Base-by-base conservation (phyloP, 2,888 invertebrate genomes). In the Gnatocerus cornutus region DNA sequence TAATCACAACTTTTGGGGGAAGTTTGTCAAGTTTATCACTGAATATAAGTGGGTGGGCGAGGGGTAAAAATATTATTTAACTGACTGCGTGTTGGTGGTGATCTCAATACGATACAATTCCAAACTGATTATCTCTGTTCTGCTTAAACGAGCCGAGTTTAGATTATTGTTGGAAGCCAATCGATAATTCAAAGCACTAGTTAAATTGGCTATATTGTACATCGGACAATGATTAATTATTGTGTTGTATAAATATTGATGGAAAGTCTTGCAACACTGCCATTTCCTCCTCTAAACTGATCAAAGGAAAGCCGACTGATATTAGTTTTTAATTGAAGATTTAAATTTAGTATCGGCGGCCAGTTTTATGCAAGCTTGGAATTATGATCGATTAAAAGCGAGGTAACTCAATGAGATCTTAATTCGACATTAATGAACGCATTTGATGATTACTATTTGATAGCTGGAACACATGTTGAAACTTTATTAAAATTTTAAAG, bases 101-200 rank as follows among this genome's bases (percentile, higher is more conserved):
- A 55, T 43, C 62, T 62, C 48, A 62, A 21, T 16, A 62, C 43
- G 55, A 53, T 53, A 64, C 55, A 53, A 64, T 64, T 53, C 45
- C 27, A 43, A 53, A 30, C 45, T 64, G 64, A 64, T 64, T 64
- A 64, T 64, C 64, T 45, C 45, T 64, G 64, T 53, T 64, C 30
- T 53, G 64, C 53, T 64, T 53, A 64, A 64, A 64, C 53, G 64
- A 53, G 53, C 64, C 37, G 64, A 64, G 53, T 55, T 64, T 64
- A 64, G 64, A 64, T 64, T 64, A 64, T 64, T 64, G 64, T 53
- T 62, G 45, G 27, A 13, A 41, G 16, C 53, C 64, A 52, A 64
- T 64, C 64, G 45, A 64, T 64, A 64, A 53, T 53, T 55, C 45
- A 53, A 29, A 33, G 56, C 56, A 46, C 46, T 29, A 56, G 48